phyloP scores from a whole-genome alignment of 1,140 invertebrate genomes.

The Zeugodacus cucurbitae region DNA sequence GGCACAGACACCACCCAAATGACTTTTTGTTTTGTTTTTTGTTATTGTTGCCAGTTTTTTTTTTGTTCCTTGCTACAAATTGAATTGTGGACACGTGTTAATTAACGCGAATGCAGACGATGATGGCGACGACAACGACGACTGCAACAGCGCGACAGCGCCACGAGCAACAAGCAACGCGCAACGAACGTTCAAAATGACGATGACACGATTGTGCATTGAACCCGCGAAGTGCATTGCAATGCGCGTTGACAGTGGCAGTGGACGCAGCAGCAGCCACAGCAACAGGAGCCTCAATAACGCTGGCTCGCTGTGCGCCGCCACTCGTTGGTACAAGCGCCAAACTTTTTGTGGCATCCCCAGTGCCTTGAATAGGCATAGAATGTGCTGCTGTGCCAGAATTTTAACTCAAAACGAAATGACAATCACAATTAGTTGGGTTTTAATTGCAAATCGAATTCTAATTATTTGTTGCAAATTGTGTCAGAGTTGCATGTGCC shows the following conservation, averaged over 20 bases:
- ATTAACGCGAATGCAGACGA: constrained; percentile 38
- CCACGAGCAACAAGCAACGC: background rate
- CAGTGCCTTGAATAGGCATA: background rate
- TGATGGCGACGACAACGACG: background rate
- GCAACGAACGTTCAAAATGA: background rate
- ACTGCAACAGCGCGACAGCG: background rate
- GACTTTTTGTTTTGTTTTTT: background rate
- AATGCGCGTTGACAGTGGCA: background rate
- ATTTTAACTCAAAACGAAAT: background rate
- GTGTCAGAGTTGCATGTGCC: background rate
- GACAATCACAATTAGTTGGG: constrained; percentile 33
- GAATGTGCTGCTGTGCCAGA: background rate
- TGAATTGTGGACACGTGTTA: constrained; percentile 40
- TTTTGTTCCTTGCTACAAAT: background rate
- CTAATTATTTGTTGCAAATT: background rate
- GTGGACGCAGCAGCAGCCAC: background rate
- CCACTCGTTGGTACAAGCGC: background rate
- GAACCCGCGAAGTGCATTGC: constrained; percentile 16
- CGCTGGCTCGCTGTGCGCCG: too few species aligned
- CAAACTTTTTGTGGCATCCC: background rate
- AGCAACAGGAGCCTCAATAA: background rate
- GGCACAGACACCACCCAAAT: background rate
- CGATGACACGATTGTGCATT: constrained; percentile 37
- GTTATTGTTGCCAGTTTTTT: background rate
- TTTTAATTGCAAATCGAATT: constrained; percentile 40